These are phyloP conservation scores for Apamea sordens DNA, from an alignment of 2,888 invertebrate genomes.

Conservation along the genomic window DNA sequence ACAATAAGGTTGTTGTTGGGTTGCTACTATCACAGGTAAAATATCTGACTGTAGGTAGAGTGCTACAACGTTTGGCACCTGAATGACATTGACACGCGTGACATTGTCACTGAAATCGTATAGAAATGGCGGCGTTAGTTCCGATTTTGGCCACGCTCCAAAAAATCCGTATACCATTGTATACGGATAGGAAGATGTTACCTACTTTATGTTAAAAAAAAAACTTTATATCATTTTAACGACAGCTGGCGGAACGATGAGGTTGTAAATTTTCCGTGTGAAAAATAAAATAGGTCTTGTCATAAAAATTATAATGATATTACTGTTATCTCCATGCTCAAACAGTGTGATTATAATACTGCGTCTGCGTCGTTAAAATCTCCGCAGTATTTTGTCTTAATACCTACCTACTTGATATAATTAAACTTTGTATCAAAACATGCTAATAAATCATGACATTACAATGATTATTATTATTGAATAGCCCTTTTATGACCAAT, in stretches of 20 bases:
- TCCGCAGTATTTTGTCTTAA: not conserved
- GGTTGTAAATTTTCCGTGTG: not conserved
- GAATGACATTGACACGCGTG: too few relatives aligned
- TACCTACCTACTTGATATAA: not conserved
- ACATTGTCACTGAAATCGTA: too few relatives aligned
- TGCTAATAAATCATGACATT: not conserved
- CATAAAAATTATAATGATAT: constrained; percentile 6
- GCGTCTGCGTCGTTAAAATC: constrained; percentile 24
- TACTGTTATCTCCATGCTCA: constrained; percentile 2
- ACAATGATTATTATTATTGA: not conserved
- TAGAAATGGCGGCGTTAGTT: too few relatives aligned
- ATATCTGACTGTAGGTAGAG: too few relatives aligned
- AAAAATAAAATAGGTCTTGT: not conserved
- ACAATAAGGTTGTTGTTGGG: too few relatives aligned
- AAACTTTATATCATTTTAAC: not conserved
- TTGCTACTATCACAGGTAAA: too few relatives aligned
- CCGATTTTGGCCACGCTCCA: too few relatives aligned
- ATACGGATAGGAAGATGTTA: too few relatives aligned
- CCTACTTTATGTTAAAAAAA: not conserved
- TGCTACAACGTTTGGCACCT: too few relatives aligned
- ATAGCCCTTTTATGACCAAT: not conserved
- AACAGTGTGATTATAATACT: constrained; percentile 19
- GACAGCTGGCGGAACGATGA: not conserved
- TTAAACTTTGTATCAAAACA: constrained; percentile 15
- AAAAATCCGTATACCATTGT: too few relatives aligned